Evolutionary conservation across 1,140 invertebrate species (phyloP).

Genomic region (Lineus longissimus): DNA sequence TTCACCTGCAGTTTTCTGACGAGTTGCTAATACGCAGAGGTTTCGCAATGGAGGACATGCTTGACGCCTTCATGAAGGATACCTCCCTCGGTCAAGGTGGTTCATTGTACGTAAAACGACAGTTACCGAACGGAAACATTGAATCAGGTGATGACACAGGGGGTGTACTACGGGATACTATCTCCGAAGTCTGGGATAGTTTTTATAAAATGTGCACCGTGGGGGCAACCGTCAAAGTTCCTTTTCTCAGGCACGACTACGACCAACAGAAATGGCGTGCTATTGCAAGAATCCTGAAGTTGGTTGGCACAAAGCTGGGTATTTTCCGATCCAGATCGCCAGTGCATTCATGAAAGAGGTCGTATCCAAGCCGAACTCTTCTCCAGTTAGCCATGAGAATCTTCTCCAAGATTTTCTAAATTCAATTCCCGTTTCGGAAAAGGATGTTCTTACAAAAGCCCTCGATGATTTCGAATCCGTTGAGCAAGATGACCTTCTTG

Average conservation of each 20-base stretch:
- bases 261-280: constrained; percentile 5
- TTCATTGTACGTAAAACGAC: background rate
- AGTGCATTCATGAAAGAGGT: background rate
- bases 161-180: background rate
- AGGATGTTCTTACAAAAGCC: background rate
- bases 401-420: background rate
- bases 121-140: background rate
- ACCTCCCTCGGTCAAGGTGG: background rate
- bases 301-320: background rate
- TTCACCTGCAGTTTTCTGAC: background rate
- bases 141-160: background rate
- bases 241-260: constrained; percentile 8
- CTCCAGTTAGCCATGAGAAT: background rate
- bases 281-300: background rate
- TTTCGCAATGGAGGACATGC: background rate
- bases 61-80: background rate
- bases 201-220: constrained; percentile 7
- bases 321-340: background rate
- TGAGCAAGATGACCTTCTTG: too few species aligned
- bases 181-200: constrained; percentile 8
- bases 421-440: background rate
- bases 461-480: too few species aligned
- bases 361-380: background rate
- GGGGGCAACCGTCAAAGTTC: background rate
- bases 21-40: background rate